These are phyloP conservation scores for Zaprionus gabonicus DNA, from an alignment of 1,140 invertebrate genomes.

Conservation along the genomic window DNA sequence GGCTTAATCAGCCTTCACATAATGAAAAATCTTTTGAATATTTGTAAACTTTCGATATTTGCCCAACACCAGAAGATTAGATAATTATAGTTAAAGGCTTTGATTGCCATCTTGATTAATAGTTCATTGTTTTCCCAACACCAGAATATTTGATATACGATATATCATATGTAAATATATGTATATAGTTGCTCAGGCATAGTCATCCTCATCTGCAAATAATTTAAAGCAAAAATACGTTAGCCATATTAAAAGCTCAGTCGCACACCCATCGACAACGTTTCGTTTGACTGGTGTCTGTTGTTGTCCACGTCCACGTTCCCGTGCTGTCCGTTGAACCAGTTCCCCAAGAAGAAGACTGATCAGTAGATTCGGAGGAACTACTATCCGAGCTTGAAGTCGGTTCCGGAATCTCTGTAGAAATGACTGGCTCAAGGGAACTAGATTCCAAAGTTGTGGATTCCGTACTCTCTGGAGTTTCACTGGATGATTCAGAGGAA, in stretches of 20 bases:
- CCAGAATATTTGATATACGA: not conserved
- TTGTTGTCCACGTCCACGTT: constrained; percentile 1
- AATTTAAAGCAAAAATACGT: not conserved
- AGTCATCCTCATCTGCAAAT: not conserved
- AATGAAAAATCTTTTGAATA: too few relatives aligned
- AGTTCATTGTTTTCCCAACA: not conserved
- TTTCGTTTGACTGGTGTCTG: not conserved
- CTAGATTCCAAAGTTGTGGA: not conserved
- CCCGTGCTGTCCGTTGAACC: constrained; percentile 1
- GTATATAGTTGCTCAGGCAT: not conserved
- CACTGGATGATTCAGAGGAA: not conserved
- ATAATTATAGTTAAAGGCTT: too few relatives aligned
- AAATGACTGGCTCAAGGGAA: not conserved
- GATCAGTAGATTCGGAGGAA: not conserved
- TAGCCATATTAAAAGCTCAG: not conserved
- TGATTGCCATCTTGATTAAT: too few relatives aligned
- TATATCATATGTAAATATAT: not conserved
- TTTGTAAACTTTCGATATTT: too few relatives aligned
- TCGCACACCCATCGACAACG: not conserved
- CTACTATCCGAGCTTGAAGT: not conserved
- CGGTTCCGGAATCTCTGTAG: not conserved
- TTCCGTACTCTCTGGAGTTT: not conserved
- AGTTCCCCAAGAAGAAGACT: not conserved
- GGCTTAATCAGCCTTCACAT: not conserved
- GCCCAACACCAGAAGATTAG: too few relatives aligned